These are phyloP conservation scores for Lytechinus variegatus DNA, from an alignment of 35 echinoderm and acorn worm species.

Conservation along the genomic window DNA sequence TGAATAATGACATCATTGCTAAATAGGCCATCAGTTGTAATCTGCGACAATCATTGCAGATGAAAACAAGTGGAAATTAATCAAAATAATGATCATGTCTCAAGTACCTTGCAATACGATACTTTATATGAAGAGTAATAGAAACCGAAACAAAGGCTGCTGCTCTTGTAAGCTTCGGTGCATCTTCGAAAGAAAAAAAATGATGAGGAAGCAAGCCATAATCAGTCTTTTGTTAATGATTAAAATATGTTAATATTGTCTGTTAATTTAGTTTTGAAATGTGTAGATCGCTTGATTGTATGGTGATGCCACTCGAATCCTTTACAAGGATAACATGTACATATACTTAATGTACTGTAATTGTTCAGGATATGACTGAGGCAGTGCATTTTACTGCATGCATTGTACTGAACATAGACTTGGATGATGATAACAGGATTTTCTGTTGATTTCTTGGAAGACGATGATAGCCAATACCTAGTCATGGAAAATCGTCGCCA, in stretches of 20 bases:
- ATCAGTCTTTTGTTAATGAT: background rate
- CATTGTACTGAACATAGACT: background rate
- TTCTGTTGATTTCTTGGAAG: background rate
- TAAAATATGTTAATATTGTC: background rate
- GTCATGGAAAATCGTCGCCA: background rate
- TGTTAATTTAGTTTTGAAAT: background rate
- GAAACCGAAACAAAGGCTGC: background rate
- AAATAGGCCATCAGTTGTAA: no score
- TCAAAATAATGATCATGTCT: background rate
- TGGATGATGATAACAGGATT: background rate
- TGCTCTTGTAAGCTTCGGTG: background rate
- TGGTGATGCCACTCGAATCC: background rate
- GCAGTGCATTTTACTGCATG: background rate
- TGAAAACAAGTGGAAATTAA: background rate
- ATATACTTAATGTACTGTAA: background rate
- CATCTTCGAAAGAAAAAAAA: background rate
- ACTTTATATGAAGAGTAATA: background rate
- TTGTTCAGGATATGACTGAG: no score
- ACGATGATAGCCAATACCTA: background rate
- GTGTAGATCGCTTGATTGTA: background rate
- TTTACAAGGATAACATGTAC: background rate
- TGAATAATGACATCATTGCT: no score
- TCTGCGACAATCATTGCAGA: no score
- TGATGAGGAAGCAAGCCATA: background rate
- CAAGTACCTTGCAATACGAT: background rate